Conservation (phyloP, 2,113 vertebrate species). For the Indri indri region DNA sequence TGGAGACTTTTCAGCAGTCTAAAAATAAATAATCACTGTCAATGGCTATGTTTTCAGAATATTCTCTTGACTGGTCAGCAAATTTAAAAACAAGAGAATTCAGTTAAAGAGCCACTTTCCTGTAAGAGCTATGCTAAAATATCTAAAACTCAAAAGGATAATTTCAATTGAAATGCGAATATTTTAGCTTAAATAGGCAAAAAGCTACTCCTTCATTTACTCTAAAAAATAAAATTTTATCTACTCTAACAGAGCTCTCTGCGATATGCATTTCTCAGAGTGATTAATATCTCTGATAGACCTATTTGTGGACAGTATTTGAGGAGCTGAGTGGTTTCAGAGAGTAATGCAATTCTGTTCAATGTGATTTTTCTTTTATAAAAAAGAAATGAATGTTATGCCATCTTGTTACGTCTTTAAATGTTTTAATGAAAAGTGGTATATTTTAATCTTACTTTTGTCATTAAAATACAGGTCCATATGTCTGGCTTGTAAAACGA, state of each 20-base stretch:
- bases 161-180: constrained; percentile 75
- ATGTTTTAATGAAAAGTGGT: constrained; percentile 62
- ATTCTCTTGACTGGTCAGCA: neutral
- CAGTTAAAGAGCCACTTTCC: constrained; percentile 32
- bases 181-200: constrained; percentile 48
- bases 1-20: neutral
- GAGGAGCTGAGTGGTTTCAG: constrained; percentile 45
- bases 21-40: constrained; percentile 25
- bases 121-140: constrained; percentile 20
- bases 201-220: constrained; percentile 64
- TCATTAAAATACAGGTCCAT: neutral
- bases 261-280: constrained; percentile 66
- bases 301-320: constrained; percentile 53
- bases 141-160: constrained; percentile 62
- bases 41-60: neutral
- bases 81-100: constrained; percentile 48
- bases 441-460: constrained; percentile 64
- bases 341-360: constrained; percentile 62
- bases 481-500: neutral
- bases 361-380: neutral
- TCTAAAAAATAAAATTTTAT: constrained; percentile 66
- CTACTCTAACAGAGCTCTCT: constrained; percentile 52
- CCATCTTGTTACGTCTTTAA: constrained; percentile 66
- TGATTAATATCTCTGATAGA: constrained; percentile 74
- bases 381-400: constrained; percentile 55